Percentiles rank a stretch among this genome's conserved stretches.
Evolutionary conservation across 1,140 invertebrate genomes (phyloP).

Genomic region (Drosophila carrolli): DNA sequence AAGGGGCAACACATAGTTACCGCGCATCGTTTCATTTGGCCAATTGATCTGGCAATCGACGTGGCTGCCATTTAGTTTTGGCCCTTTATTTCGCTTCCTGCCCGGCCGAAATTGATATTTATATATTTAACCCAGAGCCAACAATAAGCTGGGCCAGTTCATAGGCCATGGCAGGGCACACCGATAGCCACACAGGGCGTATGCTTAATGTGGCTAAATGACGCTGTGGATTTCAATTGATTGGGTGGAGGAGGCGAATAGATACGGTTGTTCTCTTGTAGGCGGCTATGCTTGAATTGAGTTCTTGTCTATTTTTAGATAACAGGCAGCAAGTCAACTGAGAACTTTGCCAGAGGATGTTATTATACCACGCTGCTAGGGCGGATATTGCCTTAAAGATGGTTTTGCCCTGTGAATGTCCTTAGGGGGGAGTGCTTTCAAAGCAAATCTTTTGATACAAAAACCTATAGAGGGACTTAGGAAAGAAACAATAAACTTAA

Average conservation of each 20-base stretch:
- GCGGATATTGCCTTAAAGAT: constrained; percentile 22
- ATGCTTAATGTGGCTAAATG: constrained; percentile 72
- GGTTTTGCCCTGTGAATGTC: neutral
- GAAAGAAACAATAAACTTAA: neutral
- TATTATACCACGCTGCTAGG: constrained; percentile 18
- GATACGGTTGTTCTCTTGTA: constrained; percentile 23
- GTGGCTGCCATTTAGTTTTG: constrained; percentile 70
- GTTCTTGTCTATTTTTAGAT: constrained; percentile 43
- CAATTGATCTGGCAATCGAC: constrained; percentile 79
- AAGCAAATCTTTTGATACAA: neutral
- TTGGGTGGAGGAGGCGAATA: constrained; percentile 10
- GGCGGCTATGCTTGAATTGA: constrained; percentile 28
- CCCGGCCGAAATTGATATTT: constrained; percentile 72
- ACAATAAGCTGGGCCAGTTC: constrained; percentile 60
- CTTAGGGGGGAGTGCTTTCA: neutral
- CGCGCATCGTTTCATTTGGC: constrained; percentile 66
- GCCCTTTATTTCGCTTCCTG: constrained; percentile 28
- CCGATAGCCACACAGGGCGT: constrained; percentile 49
- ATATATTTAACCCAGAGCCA: constrained; percentile 78
- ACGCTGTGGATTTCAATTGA: constrained; percentile 67
- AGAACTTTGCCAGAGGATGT: constrained; percentile 13
- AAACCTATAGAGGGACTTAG: neutral
- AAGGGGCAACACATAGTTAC: constrained; percentile 52
- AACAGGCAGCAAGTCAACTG: constrained; percentile 20
- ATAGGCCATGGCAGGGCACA: constrained; percentile 17